Evolutionary conservation across 30 jellyfish, hydroid and myxozoan species (phyloP).

Genomic region (Nemopilema nomurai): DNA sequence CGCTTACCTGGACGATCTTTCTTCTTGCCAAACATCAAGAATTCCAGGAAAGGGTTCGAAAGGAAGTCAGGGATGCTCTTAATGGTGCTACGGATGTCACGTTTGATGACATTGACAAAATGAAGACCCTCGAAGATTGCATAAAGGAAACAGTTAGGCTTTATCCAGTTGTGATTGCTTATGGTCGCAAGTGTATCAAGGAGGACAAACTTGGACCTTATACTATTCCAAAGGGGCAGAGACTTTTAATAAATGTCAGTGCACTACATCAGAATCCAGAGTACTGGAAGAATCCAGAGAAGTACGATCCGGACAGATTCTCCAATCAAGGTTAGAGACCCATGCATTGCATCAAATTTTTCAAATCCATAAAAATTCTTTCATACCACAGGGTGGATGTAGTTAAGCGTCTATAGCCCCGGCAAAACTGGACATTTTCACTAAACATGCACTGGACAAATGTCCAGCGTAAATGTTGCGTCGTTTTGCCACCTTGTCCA

Average conservation of each 20-base stretch:
- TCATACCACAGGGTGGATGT: neutral
- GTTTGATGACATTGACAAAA: conserved; percentile 27
- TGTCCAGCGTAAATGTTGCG: neutral
- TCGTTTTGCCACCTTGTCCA: neutral
- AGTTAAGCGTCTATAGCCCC: neutral
- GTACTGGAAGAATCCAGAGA: conserved; percentile 38
- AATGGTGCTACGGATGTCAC: conserved; percentile 31
- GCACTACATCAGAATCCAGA: conserved; percentile 6
- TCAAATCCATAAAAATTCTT: neutral
- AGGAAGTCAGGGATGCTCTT: conserved; percentile 14
- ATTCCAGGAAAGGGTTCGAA: conserved; percentile 24
- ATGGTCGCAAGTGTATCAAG: conserved; percentile 5
- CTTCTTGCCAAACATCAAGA: conserved; percentile 47
- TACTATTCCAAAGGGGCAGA: conserved; percentile 29
- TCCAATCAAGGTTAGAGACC: conserved; percentile 15
- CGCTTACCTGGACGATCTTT: conserved; percentile 43
- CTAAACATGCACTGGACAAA: neutral
- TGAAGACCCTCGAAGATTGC: conserved; percentile 34
- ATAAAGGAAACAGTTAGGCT: conserved; percentile 52
- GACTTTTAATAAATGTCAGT: conserved; percentile 2
- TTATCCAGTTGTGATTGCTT: conserved; percentile 29
- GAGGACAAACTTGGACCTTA: conserved; percentile 32
- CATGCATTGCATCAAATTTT: neutral
- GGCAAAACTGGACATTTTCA: neutral
- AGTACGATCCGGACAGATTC: conserved; percentile 57